These are phyloP conservation scores for Strix uralensis DNA, from an alignment of 2,113 vertebrate species.

Conservation along the genomic window DNA sequence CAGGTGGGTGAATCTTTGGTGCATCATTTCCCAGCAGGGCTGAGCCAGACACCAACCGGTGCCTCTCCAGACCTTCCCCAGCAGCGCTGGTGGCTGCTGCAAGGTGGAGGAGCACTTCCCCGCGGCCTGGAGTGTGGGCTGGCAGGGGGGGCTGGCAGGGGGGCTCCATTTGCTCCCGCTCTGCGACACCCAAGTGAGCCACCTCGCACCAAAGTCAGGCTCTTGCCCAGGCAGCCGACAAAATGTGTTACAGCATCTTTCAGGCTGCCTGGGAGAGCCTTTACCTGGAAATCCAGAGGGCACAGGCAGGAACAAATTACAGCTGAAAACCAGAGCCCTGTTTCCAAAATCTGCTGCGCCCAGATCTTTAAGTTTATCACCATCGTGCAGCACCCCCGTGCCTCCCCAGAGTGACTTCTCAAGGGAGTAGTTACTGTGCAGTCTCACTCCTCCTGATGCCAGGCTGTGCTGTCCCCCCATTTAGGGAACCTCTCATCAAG, in stretches of 20 bases:
- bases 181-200: background rate
- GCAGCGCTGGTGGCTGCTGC: background rate
- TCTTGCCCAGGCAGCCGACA: background rate
- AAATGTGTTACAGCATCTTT: background rate
- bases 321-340: background rate
- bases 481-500: background rate
- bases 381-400: background rate
- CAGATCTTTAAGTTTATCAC: background rate
- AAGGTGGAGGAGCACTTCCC: background rate
- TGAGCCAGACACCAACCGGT: background rate
- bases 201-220: background rate
- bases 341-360: background rate
- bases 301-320: background rate
- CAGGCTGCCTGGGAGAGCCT: background rate
- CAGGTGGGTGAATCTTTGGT: background rate
- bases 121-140: too few relatives aligned
- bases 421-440: background rate
- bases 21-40: background rate
- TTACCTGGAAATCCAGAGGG: background rate
- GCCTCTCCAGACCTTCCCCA: background rate
- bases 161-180: background rate
- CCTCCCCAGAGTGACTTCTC: background rate
- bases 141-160: background rate
- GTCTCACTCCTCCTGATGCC: background rate
- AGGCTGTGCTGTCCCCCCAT: background rate